Evolutionary conservation across 2,888 invertebrate species (phyloP), one percentile per base, ranked within the genome.

Genomic region (Portevinia maculata): DNA sequence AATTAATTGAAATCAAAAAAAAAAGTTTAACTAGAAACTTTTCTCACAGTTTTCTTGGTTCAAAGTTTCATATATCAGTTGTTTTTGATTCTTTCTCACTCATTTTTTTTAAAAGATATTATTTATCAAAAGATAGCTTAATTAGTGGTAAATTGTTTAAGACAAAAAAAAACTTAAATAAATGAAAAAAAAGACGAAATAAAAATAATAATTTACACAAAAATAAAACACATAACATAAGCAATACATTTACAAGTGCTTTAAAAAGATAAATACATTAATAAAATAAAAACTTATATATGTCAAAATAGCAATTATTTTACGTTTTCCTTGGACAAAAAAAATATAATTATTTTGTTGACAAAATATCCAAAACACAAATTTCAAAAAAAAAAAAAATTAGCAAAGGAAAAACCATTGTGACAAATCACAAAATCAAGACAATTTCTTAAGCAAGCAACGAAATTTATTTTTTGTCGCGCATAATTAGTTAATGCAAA

Each of bases 191-290:
- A 50, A 76, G 70, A 75, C 55, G 60, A 74, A 75, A 62, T 41
- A 67, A 67, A 19, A 70, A 76, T 41, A 84, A 85, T 79, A 70
- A 71, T 59, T 74, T 70, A 84, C 69, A 84, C 53, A 73, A 53
- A 70, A 39, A 32, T 37, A 62, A 57, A 44, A 48, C 59, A 64
- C 9, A 65, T 19, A 62, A 60, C 71, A 64, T 52, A 84, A 84
- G 84, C 84, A 84, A 84, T 84, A 84, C 73, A 74, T 84, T 84
- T 84, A 79, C 84, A 84, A 84, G 84, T 84, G 84, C 84, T 84
- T 84, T 84, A 84, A 84, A 78, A 74, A 52, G 65, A 78, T 60
- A 67, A 74, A 69, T 53, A 74, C 59, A 48, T 17, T 44, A 60
- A 21, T 41, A 44, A 44, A 60, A 55, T 8, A 24, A 44, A 41